A percentile compares a stretch with the other conserved stretches of the same genome.
Conservation (phyloP, 2,797 vertebrate genomes). For the Mionectes olivaceus region DNA sequence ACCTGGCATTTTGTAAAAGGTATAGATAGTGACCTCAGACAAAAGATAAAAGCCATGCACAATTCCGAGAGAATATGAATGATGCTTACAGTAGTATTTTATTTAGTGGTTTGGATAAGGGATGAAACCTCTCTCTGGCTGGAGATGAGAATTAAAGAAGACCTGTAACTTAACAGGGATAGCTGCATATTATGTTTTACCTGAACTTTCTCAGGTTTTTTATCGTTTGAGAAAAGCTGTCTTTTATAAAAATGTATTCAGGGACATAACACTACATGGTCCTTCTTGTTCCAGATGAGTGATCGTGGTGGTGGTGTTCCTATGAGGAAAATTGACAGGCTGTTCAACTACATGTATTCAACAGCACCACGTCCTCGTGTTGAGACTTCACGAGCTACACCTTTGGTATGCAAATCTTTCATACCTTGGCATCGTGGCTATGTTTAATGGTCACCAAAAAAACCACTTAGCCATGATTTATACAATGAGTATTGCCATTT, state of each 20-base stretch:
- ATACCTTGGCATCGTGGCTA: background rate
- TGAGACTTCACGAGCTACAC: slow-evolving; percentile 87
- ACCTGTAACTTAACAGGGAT: background rate
- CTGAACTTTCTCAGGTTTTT: background rate
- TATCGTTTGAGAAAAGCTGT: background rate
- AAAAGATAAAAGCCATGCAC: background rate
- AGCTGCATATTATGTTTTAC: background rate
- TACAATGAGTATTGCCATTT: background rate
- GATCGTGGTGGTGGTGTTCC: slow-evolving; percentile 96
- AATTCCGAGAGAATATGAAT: background rate
- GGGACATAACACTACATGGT: background rate
- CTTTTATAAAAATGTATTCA: background rate
- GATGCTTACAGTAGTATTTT: background rate
- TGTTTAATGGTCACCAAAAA: background rate
- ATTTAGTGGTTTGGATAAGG: background rate
- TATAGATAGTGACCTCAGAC: background rate
- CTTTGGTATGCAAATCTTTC: slow-evolving; percentile 83
- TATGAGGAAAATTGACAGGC: slow-evolving; percentile 93
- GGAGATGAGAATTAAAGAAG: background rate
- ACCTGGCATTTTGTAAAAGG: background rate
- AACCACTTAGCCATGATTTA: background rate
- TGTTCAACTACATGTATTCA: slow-evolving; percentile 98
- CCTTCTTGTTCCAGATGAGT: slow-evolving; percentile 84
- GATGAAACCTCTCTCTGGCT: background rate
- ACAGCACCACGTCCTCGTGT: slow-evolving; percentile 92